Base-by-base conservation (phyloP, 2,888 invertebrate genomes). In the Psylliodes chrysocephalus region DNA sequence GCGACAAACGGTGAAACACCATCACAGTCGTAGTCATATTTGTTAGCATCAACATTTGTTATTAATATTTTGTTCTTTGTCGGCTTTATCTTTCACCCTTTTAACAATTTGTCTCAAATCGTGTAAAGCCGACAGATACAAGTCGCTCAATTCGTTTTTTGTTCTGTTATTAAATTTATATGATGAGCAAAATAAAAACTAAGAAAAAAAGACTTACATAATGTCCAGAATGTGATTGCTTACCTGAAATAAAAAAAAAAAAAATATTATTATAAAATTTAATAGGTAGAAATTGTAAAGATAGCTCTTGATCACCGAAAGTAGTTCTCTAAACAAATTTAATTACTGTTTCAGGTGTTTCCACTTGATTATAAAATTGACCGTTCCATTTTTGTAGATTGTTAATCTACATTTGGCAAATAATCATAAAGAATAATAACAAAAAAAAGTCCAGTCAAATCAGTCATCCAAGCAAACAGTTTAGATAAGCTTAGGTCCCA, bases 31-130 rank as follows among this genome's bases (percentile, higher is more conserved):
- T 12, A 55, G 14, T 46, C 33, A 46, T 47, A 56, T 56, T 46
- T 56, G 49, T 49, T 22, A 47, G 47, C 56, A 35, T 56, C 8
- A 54, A 40, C 40, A 40, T 54, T 56, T 30, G 46, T 47, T 56
- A 35, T 28, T 40, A 35, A 46, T 55, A 56, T n/a, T 47, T 33
- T 18, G 30, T 46, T 18, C 33, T 56, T 33, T 22, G 46, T 47
- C 14, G 10, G 17, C 33, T 22, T 47, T 33, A 35, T 47, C 40
- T 40, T 54, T 25, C n/a, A 15, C 14, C 35, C 14, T 28, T 28
- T 54, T 42, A 42, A 40, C 42, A 35, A 55, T 55, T 55, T 44
- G 42, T 55, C n/a, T n/a, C 33, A 55, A 42, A 7, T 42, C 17
- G 33, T 28, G 17, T 44, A 18, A 19, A 55, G 44, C 38, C 1